A percentile compares a stretch with the other conserved stretches of the same genome.
Evolutionary conservation across 2,113 vertebrate species (phyloP).

Genomic region (cat (Felis catus)): DNA sequence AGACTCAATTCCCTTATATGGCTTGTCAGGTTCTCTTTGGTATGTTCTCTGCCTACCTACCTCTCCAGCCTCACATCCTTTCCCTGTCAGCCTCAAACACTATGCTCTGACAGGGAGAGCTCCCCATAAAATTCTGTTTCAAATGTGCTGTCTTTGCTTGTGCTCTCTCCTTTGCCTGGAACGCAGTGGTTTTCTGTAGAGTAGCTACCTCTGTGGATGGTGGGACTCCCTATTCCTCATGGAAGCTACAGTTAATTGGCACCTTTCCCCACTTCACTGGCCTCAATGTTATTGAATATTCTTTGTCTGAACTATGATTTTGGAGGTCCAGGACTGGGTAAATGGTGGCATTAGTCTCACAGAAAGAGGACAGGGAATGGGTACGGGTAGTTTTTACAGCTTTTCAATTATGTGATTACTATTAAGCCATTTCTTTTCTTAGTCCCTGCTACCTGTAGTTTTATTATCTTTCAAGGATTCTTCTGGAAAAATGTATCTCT

Average conservation of each 20-base stretch:
- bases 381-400: neutral
- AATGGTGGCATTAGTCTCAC: neutral
- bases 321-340: neutral
- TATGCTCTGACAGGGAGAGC: neutral
- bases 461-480: conserved; percentile 6
- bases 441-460: neutral
- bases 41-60: neutral
- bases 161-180: neutral
- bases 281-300: neutral
- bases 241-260: conserved; percentile 29
- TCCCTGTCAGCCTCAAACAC: neutral
- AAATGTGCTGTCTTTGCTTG: neutral
- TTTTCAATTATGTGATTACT: neutral
- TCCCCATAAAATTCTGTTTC: conserved; percentile 25
- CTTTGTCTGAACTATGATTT: neutral
- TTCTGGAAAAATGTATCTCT: conserved; percentile 45
- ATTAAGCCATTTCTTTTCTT: neutral
- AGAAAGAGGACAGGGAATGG: neutral
- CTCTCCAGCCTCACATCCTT: neutral
- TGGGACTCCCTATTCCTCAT: conserved; percentile 2
- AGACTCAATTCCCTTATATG: neutral
- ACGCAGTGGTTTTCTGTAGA: neutral
- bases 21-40: neutral
- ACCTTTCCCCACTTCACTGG: conserved; percentile 29
- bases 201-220: neutral